Evolutionary conservation across 1,140 invertebrate species (phyloP).

Genomic region (Aphaenogaster floridana): DNA sequence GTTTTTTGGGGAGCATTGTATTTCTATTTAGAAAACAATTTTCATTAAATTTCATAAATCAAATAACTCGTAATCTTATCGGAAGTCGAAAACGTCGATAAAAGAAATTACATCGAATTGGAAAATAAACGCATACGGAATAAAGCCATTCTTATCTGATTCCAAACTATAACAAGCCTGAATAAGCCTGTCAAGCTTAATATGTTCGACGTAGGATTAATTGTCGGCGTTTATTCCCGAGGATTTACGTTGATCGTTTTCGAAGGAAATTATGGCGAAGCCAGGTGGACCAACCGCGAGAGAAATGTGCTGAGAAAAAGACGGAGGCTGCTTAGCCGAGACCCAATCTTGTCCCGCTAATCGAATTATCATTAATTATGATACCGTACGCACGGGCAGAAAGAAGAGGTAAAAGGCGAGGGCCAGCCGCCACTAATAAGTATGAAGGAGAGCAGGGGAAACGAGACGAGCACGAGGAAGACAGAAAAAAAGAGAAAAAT

Average conservation of each 20-base stretch:
- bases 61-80: slow-evolving; percentile 20
- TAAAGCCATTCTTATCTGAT: slow-evolving; percentile 20
- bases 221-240: slow-evolving; percentile 47
- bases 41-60: slow-evolving; percentile 20
- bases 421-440: slow-evolving; percentile 76
- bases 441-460: slow-evolving; percentile 36
- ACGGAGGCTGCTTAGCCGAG: slow-evolving; percentile 70
- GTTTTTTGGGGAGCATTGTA: not conserved
- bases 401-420: slow-evolving; percentile 68
- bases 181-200: slow-evolving; percentile 53
- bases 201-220: slow-evolving; percentile 53
- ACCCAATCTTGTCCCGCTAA: slow-evolving; percentile 82
- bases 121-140: slow-evolving; percentile 5
- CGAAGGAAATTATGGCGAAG: slow-evolving; percentile 32
- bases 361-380: slow-evolving; percentile 84
- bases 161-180: slow-evolving; percentile 45
- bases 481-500: slow-evolving; percentile 66
- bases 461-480: not conserved
- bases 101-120: not conserved
- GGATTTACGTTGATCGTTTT: slow-evolving; percentile 31
- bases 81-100: not conserved
- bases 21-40: not conserved
- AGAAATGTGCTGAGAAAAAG: slow-evolving; percentile 32
- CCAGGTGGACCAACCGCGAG: not conserved
- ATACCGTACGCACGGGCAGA: slow-evolving; percentile 70